These are phyloP conservation scores for Anomalospiza imberbis DNA, from an alignment of 2,797 vertebrate species.

Conservation along the genomic window DNA sequence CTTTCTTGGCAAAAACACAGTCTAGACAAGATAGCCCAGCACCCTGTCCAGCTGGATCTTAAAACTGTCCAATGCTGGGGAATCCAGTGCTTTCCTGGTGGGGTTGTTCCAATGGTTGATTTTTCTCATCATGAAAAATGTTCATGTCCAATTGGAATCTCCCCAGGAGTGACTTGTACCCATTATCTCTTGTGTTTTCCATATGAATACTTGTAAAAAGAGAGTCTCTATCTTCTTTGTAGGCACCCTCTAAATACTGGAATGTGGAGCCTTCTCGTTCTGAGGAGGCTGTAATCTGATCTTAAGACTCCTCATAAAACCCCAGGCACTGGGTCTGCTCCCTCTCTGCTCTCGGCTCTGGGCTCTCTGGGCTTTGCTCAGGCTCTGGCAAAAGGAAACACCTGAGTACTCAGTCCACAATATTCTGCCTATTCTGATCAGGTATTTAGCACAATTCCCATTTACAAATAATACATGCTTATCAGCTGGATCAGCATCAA, in stretches of 20 bases:
- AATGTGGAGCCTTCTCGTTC: neutral
- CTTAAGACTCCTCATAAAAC: no score
- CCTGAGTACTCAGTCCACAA: neutral
- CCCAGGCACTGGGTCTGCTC: no score
- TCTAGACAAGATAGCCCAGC: neutral
- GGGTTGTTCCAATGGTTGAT: neutral
- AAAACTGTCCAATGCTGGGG: neutral
- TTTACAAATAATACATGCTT: constrained; percentile 1
- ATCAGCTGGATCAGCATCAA: neutral
- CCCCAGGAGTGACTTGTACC: neutral
- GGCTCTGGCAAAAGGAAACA: neutral
- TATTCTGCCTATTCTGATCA: neutral
- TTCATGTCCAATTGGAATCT: neutral
- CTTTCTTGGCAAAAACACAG: neutral
- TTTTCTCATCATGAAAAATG: neutral
- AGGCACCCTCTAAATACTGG: neutral
- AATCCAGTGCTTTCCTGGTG: neutral
- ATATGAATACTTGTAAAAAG: neutral
- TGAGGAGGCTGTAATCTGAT: no score
- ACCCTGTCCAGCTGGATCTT: neutral
- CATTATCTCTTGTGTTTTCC: neutral
- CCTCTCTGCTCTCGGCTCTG: no score
- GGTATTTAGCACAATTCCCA: constrained; percentile 1
- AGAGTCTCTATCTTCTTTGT: neutral
- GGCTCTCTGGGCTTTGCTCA: no score